phyloP scores from a whole-genome alignment of 53 echinoderm and acorn worm species.

The Echinometra lucunter region DNA sequence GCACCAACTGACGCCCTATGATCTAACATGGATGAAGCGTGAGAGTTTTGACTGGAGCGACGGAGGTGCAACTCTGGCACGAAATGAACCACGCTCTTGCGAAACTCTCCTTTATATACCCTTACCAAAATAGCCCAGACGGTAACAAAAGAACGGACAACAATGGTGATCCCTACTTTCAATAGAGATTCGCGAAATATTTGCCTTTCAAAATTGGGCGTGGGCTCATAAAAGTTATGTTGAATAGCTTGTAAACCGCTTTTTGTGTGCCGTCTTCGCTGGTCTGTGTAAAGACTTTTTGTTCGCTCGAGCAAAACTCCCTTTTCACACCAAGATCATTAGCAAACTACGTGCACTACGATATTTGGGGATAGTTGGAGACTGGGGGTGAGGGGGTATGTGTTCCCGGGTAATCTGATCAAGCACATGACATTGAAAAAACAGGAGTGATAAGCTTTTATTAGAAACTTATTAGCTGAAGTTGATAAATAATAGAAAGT shows the following conservation, averaged over 20 bases:
- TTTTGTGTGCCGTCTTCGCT: not conserved
- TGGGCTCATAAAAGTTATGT: not conserved
- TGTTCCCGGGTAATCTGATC: not conserved
- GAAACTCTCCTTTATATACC: conserved; percentile 28
- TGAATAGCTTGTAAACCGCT: not conserved
- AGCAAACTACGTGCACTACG: too few relatives aligned
- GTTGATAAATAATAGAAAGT: too few relatives aligned
- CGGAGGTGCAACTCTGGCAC: not conserved
- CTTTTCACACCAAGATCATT: not conserved
- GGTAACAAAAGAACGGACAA: conserved; percentile 36
- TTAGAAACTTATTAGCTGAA: too few relatives aligned
- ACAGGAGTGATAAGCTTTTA: too few relatives aligned
- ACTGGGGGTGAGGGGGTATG: not conserved
- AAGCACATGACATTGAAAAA: not conserved
- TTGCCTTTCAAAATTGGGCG: not conserved
- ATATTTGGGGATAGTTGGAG: too few relatives aligned
- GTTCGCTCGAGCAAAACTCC: not conserved
- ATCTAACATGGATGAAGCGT: not conserved
- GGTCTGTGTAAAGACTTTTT: not conserved
- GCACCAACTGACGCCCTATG: not conserved
- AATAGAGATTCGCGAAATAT: conserved; percentile 34
- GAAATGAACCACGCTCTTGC: not conserved
- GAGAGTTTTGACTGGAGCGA: not conserved
- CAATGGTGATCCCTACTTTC: not conserved
- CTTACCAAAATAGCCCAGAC: conserved; percentile 1